phyloP scores from a whole-genome alignment of 2,888 invertebrate species.

The Pherbina coryleti region DNA sequence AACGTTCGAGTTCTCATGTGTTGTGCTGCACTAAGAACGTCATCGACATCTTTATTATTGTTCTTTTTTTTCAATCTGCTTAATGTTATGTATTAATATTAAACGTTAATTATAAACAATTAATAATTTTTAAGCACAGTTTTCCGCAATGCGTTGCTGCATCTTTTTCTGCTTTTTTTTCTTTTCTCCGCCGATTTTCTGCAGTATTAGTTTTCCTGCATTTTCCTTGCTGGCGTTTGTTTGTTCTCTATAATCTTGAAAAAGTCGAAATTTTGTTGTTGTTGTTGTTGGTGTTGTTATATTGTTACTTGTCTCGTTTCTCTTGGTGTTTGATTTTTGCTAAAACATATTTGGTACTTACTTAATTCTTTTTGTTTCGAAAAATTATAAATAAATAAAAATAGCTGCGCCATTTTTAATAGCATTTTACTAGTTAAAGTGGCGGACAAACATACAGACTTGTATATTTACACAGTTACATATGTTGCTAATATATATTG shows the following conservation, averaged over 20 bases:
- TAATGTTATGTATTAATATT: background rate
- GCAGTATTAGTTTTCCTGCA: background rate
- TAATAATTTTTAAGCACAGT: constrained; percentile 32
- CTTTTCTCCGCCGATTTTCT: background rate
- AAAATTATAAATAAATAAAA: constrained; percentile 15
- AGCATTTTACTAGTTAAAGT: constrained; percentile 22
- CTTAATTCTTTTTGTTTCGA: constrained; percentile 17
- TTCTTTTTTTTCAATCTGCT: background rate
- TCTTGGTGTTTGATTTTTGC: constrained; percentile 5
- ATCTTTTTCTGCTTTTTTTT: background rate
- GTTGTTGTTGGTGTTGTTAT: background rate
- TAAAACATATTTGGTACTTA: constrained; percentile 8
- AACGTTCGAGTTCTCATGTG: background rate
- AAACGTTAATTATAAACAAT: constrained; percentile 36
- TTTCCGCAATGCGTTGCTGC: constrained; percentile 30
- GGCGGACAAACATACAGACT: background rate
- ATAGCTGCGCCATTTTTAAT: constrained; percentile 35
- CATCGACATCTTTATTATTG: constrained; percentile 15
- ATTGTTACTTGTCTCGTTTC: background rate
- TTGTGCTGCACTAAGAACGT: constrained; percentile 4
- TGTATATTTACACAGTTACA: background rate
- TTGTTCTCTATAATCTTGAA: background rate
- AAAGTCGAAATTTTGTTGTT: background rate
- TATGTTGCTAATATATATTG: constrained; percentile 27
- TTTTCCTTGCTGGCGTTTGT: background rate